Percentiles rank a stretch among this genome's conserved stretches.
These are phyloP conservation scores for Rugalucina vietnamica DNA, from an alignment of 2,888 invertebrate genomes.

Conservation along the genomic window DNA sequence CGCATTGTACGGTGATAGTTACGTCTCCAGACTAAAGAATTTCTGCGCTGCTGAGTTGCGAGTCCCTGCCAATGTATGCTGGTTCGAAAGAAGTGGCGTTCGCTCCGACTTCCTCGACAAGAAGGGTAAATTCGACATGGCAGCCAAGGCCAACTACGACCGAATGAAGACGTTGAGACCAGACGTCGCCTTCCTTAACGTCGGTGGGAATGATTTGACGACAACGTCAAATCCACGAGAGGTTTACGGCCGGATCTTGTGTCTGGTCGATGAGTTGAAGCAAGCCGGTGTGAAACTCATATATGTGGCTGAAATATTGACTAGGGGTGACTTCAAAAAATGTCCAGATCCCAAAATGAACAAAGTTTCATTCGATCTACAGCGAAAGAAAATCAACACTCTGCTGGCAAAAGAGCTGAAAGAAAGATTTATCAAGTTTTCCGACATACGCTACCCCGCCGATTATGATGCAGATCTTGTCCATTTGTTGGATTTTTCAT, in stretches of 20 bases:
- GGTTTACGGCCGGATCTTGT: background rate
- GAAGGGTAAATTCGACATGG: background rate
- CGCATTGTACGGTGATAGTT: no score
- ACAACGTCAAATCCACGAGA: background rate
- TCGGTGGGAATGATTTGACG: background rate
- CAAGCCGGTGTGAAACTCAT: background rate
- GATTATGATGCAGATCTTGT: background rate
- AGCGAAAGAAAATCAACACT: background rate
- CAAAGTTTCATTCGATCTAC: background rate
- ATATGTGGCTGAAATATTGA: constrained; percentile 1
- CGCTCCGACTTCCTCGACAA: background rate
- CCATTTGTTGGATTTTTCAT: background rate
- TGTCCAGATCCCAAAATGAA: background rate
- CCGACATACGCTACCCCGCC: background rate
- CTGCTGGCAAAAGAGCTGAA: background rate
- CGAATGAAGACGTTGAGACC: background rate
- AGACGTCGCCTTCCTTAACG: background rate
- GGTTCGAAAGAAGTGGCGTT: background rate
- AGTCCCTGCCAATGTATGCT: no score
- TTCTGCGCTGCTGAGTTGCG: no score
- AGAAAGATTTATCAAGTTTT: background rate
- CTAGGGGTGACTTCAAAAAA: background rate
- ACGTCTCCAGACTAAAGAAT: no score
- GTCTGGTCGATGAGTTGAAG: background rate
- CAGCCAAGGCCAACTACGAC: background rate